Percentiles rank a stretch among this genome's conserved stretches.
phyloP scores from a whole-genome alignment of 2,113 vertebrate genomes.

The Tyrannus savana region DNA sequence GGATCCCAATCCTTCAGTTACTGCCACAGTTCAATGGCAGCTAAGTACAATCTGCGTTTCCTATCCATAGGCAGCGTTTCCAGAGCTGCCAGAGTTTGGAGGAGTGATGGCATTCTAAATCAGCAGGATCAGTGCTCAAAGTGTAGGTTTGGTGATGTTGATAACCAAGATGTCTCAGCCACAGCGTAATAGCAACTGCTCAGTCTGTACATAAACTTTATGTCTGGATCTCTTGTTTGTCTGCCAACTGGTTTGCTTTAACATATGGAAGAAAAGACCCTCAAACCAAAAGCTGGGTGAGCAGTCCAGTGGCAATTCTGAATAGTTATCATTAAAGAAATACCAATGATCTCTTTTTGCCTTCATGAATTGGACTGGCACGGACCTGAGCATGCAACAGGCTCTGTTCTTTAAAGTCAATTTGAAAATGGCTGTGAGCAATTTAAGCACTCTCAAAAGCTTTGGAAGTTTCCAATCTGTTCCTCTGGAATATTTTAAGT shows the following conservation, averaged over 20 bases:
- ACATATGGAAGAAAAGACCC: background rate
- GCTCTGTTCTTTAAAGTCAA: background rate
- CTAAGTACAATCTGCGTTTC: background rate
- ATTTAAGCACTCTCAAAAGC: background rate
- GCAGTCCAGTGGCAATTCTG: background rate
- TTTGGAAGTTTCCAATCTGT: background rate
- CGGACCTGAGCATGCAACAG: background rate
- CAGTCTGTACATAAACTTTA: background rate
- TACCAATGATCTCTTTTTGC: background rate
- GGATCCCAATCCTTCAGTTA: background rate
- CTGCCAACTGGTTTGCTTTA: background rate
- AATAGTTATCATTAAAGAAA: background rate
- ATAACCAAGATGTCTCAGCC: background rate
- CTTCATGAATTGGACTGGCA: background rate
- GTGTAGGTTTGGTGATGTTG: background rate
- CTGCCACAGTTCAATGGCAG: background rate
- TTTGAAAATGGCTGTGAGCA: background rate
- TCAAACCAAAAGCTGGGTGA: background rate
- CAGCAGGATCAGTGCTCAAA: background rate
- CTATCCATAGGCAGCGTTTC: background rate
- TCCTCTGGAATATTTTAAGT: background rate
- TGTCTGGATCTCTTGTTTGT: background rate
- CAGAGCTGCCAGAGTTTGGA: background rate
- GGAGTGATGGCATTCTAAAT: background rate
- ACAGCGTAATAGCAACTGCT: background rate